phyloP scores from a whole-genome alignment of 2,113 vertebrate genomes.

The Miniopterus natalensis region DNA sequence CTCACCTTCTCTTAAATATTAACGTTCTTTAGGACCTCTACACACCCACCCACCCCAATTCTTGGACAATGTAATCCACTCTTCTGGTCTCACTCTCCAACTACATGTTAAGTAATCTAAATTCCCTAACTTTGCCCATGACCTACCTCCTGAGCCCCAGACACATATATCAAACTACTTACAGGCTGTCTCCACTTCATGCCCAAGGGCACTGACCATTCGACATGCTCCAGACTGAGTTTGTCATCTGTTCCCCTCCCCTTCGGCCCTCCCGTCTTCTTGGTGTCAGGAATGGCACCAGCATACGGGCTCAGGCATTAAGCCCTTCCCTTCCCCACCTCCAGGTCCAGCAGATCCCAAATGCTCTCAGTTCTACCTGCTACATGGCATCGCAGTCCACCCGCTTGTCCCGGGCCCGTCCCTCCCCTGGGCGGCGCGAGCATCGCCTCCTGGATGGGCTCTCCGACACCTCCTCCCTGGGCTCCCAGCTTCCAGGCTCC shows the following conservation, averaged over 20 bases:
- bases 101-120: not conserved
- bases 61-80: not conserved
- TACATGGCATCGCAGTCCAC: accelerated
- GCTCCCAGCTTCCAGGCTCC: not conserved
- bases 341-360: not conserved
- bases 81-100: not conserved
- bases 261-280: not conserved
- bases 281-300: not conserved
- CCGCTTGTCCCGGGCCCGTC: not conserved
- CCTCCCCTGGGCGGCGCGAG: not conserved
- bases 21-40: not conserved
- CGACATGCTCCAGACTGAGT: not conserved
- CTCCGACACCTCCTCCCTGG: not conserved
- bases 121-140: not conserved
- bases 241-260: not conserved
- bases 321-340: not conserved
- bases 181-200: not conserved
- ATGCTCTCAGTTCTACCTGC: accelerated
- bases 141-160: not conserved
- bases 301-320: accelerated
- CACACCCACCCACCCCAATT: not conserved
- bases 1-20: not conserved
- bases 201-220: too few relatives aligned
- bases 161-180: not conserved
- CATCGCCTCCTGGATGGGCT: too few relatives aligned